These are phyloP conservation scores for Haemorhous mexicanus DNA, from an alignment of 2,113 vertebrate genomes.

Conservation along the genomic window DNA sequence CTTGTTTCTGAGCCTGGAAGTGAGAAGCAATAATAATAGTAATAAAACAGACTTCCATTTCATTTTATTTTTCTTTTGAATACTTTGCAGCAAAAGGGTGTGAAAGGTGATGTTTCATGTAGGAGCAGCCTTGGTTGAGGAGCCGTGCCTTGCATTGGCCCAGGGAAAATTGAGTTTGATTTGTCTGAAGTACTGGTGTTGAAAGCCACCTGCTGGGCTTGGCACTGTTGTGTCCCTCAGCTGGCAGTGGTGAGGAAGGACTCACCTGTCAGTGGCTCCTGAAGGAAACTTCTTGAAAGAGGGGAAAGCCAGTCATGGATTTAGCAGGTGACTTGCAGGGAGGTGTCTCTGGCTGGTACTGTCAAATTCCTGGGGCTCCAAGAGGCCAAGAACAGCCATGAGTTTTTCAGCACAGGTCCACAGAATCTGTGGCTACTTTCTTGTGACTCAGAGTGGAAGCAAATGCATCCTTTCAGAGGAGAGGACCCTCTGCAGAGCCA, in stretches of 20 bases:
- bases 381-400: background rate
- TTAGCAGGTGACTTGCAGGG: background rate
- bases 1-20: background rate
- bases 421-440: background rate
- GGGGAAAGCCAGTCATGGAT: background rate
- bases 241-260: background rate
- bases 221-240: background rate
- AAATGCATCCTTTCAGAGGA: background rate
- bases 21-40: background rate
- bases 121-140: background rate
- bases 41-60: background rate
- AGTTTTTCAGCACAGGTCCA: background rate
- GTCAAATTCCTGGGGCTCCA: background rate
- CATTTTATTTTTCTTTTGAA: background rate
- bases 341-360: background rate
- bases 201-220: background rate
- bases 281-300: background rate
- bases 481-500: background rate
- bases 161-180: background rate
- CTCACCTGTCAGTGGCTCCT: background rate
- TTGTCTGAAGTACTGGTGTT: background rate
- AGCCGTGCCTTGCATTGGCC: background rate
- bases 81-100: background rate
- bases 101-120: background rate
- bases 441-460: background rate